phyloP scores from a whole-genome alignment of 1,140 invertebrate species.

The Triops longicaudatus region DNA sequence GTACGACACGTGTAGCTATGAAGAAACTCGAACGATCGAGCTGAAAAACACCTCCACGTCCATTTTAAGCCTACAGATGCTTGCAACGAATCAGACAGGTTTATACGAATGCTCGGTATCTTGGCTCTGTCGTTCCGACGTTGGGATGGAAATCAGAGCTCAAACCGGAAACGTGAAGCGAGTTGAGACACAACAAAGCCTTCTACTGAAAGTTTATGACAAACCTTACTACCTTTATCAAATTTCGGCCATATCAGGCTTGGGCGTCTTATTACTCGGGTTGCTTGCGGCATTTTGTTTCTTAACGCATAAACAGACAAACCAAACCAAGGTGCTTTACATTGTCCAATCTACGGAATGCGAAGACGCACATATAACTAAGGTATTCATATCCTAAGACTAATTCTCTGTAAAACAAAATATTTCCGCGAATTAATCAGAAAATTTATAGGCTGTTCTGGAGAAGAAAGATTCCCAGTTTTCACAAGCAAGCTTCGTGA shows the following conservation, averaged over 20 bases:
- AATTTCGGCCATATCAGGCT: background rate
- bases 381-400: background rate
- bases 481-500: background rate
- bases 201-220: background rate
- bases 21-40: background rate
- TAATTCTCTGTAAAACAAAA: background rate
- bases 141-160: background rate
- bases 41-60: background rate
- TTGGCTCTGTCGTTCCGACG: background rate
- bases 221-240: background rate
- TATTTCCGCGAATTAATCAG: background rate
- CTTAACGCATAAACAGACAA: background rate
- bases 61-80: background rate
- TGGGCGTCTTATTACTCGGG: background rate
- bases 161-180: background rate
- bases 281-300: background rate
- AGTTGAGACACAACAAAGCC: background rate
- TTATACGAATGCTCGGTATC: background rate
- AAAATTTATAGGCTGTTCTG: background rate
- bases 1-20: background rate
- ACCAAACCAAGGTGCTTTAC: background rate
- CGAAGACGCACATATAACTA: background rate
- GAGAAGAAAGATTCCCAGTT: conserved; percentile 1
- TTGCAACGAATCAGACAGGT: background rate
- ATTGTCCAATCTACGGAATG: background rate